Evolutionary conservation across 2,888 invertebrate genomes (phyloP), one percentile per base, ranked within the genome.

Genomic region (Micoletzkya japonica): DNA sequence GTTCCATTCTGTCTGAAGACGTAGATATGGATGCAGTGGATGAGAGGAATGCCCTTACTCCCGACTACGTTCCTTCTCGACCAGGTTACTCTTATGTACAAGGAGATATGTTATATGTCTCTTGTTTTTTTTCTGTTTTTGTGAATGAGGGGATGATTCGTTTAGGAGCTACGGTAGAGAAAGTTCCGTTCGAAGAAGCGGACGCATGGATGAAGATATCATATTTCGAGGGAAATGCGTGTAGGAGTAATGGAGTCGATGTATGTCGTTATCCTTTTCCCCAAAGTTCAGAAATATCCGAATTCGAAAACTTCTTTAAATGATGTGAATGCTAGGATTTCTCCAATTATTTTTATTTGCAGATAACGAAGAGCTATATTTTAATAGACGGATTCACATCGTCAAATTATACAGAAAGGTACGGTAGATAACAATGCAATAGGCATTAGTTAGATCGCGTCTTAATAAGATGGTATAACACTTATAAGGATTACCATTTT

Each of bases 1-100:
- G 49, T 6, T 61, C 61, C 4, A 61, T 34, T 30, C 34, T 61
- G 6, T 61, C 61, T 14, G 61, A 61, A 6, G 61, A 61, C 32
- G 30, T 61, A 2, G 61, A 44, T 20, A 61, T 61, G 61, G 61
- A 61, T 49, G 49, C 30, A 30, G 59, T 6, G 37, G 39, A 36
- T 10, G 59, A 37, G 37, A 59, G 36, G 14, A 59, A 24, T 59
- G 37, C n/a, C n/a, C n/a, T n/a, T n/a, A n/a, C n/a, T n/a, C n/a
- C n/a, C n/a, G n/a, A n/a, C n/a, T n/a, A n/a, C n/a, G n/a, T n/a
- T n/a, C n/a, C n/a, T n/a, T n/a, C n/a, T n/a, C n/a, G n/a, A n/a
- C n/a, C n/a, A n/a, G n/a, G n/a, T n/a, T n/a, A n/a, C n/a, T n/a
- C n/a, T n/a, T n/a, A n/a, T n/a, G n/a, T n/a, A n/a, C n/a, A n/a